phyloP scores from a whole-genome alignment of 2,113 vertebrate genomes.

The Nyctibius bracteatus region DNA sequence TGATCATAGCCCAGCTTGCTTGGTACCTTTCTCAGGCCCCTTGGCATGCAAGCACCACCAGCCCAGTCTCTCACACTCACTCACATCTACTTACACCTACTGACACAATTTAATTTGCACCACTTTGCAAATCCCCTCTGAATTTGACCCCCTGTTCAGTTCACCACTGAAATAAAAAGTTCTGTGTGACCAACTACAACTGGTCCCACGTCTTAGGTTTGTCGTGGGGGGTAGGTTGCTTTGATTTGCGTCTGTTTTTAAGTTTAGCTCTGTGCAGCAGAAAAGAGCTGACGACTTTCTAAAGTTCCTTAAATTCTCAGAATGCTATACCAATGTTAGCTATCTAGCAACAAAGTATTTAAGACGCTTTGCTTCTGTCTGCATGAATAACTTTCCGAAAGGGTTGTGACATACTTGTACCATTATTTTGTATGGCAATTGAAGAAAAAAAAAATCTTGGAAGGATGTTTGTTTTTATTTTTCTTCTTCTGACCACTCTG shows the following conservation, averaged over 20 bases:
- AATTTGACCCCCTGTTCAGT: not conserved
- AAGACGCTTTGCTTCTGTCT: constrained; percentile 8
- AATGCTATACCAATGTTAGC: not conserved
- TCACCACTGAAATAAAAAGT: not conserved
- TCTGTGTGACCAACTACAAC: not conserved
- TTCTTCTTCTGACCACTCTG: constrained; percentile 71
- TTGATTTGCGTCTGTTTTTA: not conserved
- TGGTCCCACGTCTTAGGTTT: accelerated
- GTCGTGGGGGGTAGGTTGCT: not conserved
- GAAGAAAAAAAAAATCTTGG: constrained; percentile 68
- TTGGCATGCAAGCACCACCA: not conserved
- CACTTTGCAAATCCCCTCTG: constrained; percentile 1
- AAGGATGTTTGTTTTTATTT: constrained; percentile 73
- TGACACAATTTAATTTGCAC: not conserved
- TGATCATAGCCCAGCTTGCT: not conserved
- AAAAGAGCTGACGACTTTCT: constrained; percentile 14
- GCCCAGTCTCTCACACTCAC: not conserved
- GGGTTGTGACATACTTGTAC: constrained; percentile 66
- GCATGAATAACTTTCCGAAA: constrained; percentile 41
- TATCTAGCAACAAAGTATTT: not conserved
- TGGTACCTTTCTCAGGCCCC: not conserved
- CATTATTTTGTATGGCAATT: constrained; percentile 64
- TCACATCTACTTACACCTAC: not conserved
- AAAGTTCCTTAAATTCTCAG: constrained; percentile 18
- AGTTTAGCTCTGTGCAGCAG: not conserved